Conservation (phyloP, 92 coral and sea anemone species). For the Bergia puertoricense region DNA sequence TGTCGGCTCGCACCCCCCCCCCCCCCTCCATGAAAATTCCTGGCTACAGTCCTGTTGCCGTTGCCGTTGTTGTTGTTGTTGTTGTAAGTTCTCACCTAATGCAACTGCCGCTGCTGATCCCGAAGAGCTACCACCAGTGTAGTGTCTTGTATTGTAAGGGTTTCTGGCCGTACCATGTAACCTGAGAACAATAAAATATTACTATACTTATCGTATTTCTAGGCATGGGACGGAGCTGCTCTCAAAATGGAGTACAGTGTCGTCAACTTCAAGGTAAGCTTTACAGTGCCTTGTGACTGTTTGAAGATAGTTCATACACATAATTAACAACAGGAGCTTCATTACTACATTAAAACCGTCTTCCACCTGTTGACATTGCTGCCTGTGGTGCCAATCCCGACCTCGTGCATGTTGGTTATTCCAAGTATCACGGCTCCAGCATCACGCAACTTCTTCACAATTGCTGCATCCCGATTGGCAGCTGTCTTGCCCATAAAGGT, state of each 20-base stretch:
- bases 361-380: conserved; percentile 77
- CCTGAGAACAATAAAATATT: conserved; percentile 32
- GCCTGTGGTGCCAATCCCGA: conserved; percentile 93
- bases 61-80: not conserved
- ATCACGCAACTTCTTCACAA: conserved; percentile 80
- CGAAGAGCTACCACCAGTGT: conserved; percentile 95
- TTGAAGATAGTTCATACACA: no score
- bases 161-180: conserved; percentile 86
- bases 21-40: no score
- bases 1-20: no score
- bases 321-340: no score
- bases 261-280: not conserved
- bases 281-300: not conserved
- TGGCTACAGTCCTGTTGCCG: no score
- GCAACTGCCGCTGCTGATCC: conserved; percentile 98
- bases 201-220: not conserved
- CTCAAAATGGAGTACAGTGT: not conserved
- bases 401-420: conserved; percentile 92
- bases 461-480: conserved; percentile 63
- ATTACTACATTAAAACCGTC: not conserved
- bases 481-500: conserved; percentile 72
- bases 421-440: conserved; percentile 94
- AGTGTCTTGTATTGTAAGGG: conserved; percentile 82
- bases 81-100: conserved; percentile 58
- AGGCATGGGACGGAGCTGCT: not conserved